Evolutionary conservation across 2,888 invertebrate species (phyloP).

Genomic region (Athrips mouffetella): DNA sequence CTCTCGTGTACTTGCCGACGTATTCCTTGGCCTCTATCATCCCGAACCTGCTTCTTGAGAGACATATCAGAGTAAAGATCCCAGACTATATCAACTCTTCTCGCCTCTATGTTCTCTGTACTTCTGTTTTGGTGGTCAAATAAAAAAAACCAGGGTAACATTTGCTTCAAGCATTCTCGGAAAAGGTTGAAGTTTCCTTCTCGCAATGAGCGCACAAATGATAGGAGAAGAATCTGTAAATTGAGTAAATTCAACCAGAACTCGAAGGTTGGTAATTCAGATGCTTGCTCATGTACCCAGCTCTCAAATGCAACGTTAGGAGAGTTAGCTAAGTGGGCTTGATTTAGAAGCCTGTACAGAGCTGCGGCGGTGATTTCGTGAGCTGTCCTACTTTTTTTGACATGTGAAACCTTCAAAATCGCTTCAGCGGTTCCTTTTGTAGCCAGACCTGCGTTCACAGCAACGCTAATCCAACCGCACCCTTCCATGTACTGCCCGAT

Average conservation of each 20-base stretch:
- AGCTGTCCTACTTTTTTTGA: slow-evolving; percentile 12
- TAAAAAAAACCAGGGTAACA: too few relatives aligned
- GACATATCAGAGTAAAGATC: slow-evolving; percentile 14
- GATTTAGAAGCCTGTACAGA: slow-evolving; percentile 13
- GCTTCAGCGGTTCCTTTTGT: slow-evolving; percentile 11
- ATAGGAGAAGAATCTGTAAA: slow-evolving; percentile 12
- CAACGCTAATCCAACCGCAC: slow-evolving; percentile 13
- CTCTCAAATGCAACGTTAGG: slow-evolving; percentile 12
- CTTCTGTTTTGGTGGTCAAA: too few relatives aligned
- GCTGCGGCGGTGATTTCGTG: slow-evolving; percentile 15
- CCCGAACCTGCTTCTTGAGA: slow-evolving; percentile 13
- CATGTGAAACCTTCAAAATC: slow-evolving; percentile 12
- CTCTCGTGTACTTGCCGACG: slow-evolving; percentile 13
- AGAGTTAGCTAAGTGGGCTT: slow-evolving; percentile 12
- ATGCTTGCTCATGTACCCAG: slow-evolving; percentile 10
- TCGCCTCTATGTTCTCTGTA: slow-evolving; percentile 13
- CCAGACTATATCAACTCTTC: slow-evolving; percentile 17
- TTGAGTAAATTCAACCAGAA: slow-evolving; percentile 7
- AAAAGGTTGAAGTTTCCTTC: slow-evolving; percentile 14
- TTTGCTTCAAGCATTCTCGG: too few relatives aligned
- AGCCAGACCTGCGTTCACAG: slow-evolving; percentile 11
- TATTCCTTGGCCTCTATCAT: slow-evolving; percentile 10
- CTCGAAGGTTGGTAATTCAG: slow-evolving; percentile 4
- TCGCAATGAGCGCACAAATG: slow-evolving; percentile 13
- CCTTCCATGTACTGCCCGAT: slow-evolving; percentile 14